Base-by-base conservation (phyloP, 2,113 vertebrate genomes). In the Blennius ocellaris region DNA sequence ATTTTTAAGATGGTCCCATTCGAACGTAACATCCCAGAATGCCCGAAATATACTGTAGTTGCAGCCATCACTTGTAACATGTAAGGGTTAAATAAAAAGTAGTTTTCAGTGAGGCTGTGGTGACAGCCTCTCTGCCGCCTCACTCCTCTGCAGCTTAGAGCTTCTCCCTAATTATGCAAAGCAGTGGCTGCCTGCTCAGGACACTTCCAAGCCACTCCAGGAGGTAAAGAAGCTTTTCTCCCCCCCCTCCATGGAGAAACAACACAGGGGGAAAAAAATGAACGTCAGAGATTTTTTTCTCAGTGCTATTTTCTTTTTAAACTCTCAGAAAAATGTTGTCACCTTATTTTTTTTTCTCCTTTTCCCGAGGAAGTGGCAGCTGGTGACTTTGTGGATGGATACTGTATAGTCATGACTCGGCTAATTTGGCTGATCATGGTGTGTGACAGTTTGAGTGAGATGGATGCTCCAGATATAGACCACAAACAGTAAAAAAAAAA, bases 141-240 rank as follows among this genome's bases (percentile, higher is more conserved):
- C 69, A 8, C 76, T 71, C 60, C 63, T 78, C 55, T 64, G 51
- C 61, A 81, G 79, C 81, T 87, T 80, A 82, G 63, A 83, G 76
- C 75, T 68, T 73, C 76, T 80, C 72, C 37, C 55, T 79, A 83
- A 91, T 92, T 89, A 91, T 92, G 83, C 84, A 91, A 91, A 88
- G 75, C 78, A 66, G 72, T 11, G 50, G 73, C 75, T 90, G 78
- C 65, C 71, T 85, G 71, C 80, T 89, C 78, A 78, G 87, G 87
- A 87, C 82, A 86, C 86, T 83, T 81, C 85, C 1, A 69, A 91
- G 84, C 68, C 78, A 84, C 82, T 80, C 85, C 40, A 14, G 55
- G 85, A 87, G 82, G 69, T 70, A 88, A 86, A 90, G 85, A 90
- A 80, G 86, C 86, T 91, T 91, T 87, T 69, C 84, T 81, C 75